Evolutionary conservation across 2,888 invertebrate species (phyloP), one percentile per base, ranked within the genome.

Genomic region (Spialia ferax): DNA sequence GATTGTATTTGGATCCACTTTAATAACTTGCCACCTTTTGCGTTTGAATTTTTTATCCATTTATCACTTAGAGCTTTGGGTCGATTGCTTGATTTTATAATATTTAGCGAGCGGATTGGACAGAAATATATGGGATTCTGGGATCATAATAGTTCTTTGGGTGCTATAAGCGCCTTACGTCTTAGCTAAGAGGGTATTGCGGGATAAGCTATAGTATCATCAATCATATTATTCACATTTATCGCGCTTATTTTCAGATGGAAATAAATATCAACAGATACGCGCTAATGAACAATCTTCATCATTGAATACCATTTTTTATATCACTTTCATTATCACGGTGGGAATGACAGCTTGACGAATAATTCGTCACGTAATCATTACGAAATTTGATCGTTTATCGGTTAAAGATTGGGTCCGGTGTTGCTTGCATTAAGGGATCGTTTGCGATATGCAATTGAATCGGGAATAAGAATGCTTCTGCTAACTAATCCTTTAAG

Each of bases 1-100:
- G 42, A 60, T 66, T 66, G 54, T 60, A 66, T 66, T 65, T 59
- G 59, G 50, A 35, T 60, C 26, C 50, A 59, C 35, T 59, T 38
- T 52, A 35, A 54, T 66, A 42, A 54, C 42, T 42, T 59, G 60
- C 66, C 66, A 52, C 59, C 59, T 59, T 65, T 52, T 52, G 48
- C 57, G 52, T 57, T 35, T 45, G 48, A 11, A n/a, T 57, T 55
- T 15, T 54, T 54, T 64, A 42, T 26, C 23, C 59, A 59, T 26
- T 59, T 50, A n/a, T 54, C 52, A 42, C 20, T 38, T 57, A 42
- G 48, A 2, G 60, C 60, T 48, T 60, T 4, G 13, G 42, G 45
- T 13, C 10, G 5, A 45, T 45, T 18, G 45, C 45, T 45, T 45
- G 45, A 45, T 18, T 45, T 45, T 45, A 45, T 10, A 48, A 45